A percentile compares a stretch with the other conserved stretches of the same genome.
These are phyloP conservation scores for Pavo muticus DNA, from an alignment of 2,113 vertebrate genomes.

Conservation along the genomic window DNA sequence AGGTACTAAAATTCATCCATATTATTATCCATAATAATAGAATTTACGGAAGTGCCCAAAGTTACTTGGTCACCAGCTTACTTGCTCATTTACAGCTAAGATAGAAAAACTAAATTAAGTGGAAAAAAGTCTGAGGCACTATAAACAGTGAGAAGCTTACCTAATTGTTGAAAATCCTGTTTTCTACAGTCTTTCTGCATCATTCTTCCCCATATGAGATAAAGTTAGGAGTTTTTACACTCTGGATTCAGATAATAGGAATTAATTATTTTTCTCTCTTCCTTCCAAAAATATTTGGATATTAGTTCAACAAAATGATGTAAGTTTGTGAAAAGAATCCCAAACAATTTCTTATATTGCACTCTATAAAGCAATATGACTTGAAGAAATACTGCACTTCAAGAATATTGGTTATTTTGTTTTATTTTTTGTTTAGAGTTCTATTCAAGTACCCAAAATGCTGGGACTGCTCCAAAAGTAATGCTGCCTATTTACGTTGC, in stretches of 20 bases:
- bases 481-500: too few relatives aligned
- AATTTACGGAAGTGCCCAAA: not conserved
- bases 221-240: not conserved
- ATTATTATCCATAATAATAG: not conserved
- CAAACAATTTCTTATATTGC: not conserved
- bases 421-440: not conserved
- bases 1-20: not conserved
- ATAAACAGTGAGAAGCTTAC: not conserved
- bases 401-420: not conserved
- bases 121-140: not conserved
- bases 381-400: not conserved
- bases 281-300: not conserved
- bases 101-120: not conserved
- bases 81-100: not conserved
- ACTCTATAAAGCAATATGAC: not conserved
- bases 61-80: not conserved
- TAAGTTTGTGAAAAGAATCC: not conserved
- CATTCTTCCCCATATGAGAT: not conserved
- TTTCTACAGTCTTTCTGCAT: not conserved
- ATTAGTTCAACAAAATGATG: not conserved
- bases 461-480: too few relatives aligned
- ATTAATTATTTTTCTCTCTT: not conserved
- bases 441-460: not conserved
- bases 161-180: not conserved
- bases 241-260: not conserved